Evolutionary conservation across 2,888 invertebrate genomes (phyloP).

Genomic region (Dasypogon diadema): DNA sequence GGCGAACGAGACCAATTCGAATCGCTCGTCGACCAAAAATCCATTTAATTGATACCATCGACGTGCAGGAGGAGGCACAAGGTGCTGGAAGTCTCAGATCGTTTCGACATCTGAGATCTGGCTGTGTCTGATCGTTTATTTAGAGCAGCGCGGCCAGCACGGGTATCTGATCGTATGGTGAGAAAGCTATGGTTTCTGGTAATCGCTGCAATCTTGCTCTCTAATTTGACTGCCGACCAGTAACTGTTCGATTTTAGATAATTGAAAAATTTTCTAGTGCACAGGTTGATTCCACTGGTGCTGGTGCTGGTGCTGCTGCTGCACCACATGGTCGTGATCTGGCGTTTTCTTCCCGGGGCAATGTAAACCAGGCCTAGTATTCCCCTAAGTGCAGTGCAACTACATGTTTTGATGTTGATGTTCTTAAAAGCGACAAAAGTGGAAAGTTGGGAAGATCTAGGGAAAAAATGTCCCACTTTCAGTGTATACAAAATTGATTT

Average conservation of each 20-base stretch:
- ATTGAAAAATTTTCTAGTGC: slow-evolving; percentile 29
- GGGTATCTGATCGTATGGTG: slow-evolving; percentile 42
- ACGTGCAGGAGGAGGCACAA: background rate
- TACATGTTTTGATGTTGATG: no score
- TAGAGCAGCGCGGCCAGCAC: background rate
- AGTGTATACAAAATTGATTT: no score
- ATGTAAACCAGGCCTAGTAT: background rate
- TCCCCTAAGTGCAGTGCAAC: no score
- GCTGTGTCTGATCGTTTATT: slow-evolving; percentile 27
- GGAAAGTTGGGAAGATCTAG: no score
- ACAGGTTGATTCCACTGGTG: background rate
- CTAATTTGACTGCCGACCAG: slow-evolving; percentile 40
- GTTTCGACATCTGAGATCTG: background rate
- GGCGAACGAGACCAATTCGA: slow-evolving; percentile 28
- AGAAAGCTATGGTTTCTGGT: slow-evolving; percentile 45
- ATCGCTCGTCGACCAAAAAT: slow-evolving; percentile 26
- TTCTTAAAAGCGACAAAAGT: no score
- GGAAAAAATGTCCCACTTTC: no score
- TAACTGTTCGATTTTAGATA: slow-evolving; percentile 47
- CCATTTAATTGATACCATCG: slow-evolving; percentile 39
- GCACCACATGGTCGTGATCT: background rate
- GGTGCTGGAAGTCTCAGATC: slow-evolving; percentile 22
- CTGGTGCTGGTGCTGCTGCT: background rate
- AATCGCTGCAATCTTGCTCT: slow-evolving; percentile 29
- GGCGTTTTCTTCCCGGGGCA: background rate